Evolutionary conservation across 2,888 invertebrate species (phyloP).

Genomic region (Pristionchus fissidentatus): DNA sequence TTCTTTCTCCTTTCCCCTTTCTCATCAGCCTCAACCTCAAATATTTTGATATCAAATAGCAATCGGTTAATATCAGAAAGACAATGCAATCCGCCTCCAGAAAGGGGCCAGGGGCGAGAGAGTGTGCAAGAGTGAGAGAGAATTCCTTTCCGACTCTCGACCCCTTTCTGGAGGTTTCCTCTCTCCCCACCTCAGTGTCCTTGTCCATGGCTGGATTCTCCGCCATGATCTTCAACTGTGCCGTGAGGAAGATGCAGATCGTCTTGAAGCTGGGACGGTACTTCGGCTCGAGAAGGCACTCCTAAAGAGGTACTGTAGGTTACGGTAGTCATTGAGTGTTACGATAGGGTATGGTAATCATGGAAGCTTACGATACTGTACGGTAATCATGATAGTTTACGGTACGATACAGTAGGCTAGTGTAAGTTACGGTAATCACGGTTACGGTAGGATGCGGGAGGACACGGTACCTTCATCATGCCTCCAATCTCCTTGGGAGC

Average conservation of each 20-base stretch:
- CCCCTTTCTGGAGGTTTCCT: too few species aligned
- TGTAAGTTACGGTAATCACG: not conserved
- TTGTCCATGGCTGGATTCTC: not conserved
- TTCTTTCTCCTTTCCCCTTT: too few species aligned
- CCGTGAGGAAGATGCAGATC: conserved; percentile 46
- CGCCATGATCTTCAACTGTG: not conserved
- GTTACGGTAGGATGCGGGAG: not conserved
- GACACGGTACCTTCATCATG: conserved; percentile 49
- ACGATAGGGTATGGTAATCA: too few species aligned
- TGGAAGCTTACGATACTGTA: not conserved
- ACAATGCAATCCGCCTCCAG: too few species aligned
- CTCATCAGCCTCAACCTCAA: too few species aligned
- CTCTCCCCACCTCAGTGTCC: not conserved
- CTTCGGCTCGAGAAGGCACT: conserved; percentile 52
- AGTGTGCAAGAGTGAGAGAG: too few species aligned
- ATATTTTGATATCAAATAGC: too few species aligned
- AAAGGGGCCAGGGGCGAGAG: too few species aligned
- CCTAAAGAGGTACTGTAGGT: not conserved
- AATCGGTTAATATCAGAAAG: too few species aligned
- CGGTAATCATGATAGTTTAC: not conserved
- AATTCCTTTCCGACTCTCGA: too few species aligned
- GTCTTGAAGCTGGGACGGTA: conserved; percentile 53
- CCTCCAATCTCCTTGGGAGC: conserved; percentile 51
- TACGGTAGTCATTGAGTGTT: too few species aligned
- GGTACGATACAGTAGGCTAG: not conserved